Evolutionary conservation across 2,888 invertebrate genomes (phyloP).

Genomic region (Aleiodes leptofemur): DNA sequence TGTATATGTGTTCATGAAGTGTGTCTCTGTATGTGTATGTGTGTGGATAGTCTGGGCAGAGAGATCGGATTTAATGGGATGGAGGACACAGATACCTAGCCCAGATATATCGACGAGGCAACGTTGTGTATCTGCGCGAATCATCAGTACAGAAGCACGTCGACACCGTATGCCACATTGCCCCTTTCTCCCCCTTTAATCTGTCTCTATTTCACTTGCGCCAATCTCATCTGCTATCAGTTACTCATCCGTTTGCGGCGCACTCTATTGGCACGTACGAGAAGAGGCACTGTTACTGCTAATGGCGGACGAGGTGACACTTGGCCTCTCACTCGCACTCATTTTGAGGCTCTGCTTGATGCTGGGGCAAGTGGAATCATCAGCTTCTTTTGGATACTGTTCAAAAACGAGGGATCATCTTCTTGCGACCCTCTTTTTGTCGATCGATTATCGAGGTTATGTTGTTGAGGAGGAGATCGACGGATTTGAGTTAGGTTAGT

Average conservation of each 20-base stretch:
- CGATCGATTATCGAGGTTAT: too few species aligned
- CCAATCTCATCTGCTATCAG: slow-evolving; percentile 38
- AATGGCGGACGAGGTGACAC: slow-evolving; percentile 59
- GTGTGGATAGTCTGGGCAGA: slow-evolving; percentile 50
- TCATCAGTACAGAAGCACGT: slow-evolving; percentile 70
- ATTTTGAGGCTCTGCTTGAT: neutral
- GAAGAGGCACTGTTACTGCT: slow-evolving; percentile 56
- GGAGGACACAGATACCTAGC: slow-evolving; percentile 66
- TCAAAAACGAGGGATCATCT: neutral
- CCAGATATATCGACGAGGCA: slow-evolving; percentile 65
- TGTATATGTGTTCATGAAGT: slow-evolving; percentile 11
- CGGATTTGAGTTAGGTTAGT: too few species aligned
- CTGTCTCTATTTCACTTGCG: neutral
- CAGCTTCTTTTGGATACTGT: neutral
- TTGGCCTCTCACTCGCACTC: neutral
- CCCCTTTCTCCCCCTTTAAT: slow-evolving; percentile 31
- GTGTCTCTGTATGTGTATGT: slow-evolving; percentile 17
- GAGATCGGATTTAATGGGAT: slow-evolving; percentile 69
- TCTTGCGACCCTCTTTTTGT: too few species aligned
- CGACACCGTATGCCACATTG: slow-evolving; percentile 44
- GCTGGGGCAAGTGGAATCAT: neutral
- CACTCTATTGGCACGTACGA: slow-evolving; percentile 43
- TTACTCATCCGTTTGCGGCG: slow-evolving; percentile 33
- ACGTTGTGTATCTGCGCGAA: slow-evolving; percentile 66
- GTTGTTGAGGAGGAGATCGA: too few species aligned